Evolutionary conservation across 2,888 invertebrate genomes (phyloP).

Genomic region (Meandrusa payeni): DNA sequence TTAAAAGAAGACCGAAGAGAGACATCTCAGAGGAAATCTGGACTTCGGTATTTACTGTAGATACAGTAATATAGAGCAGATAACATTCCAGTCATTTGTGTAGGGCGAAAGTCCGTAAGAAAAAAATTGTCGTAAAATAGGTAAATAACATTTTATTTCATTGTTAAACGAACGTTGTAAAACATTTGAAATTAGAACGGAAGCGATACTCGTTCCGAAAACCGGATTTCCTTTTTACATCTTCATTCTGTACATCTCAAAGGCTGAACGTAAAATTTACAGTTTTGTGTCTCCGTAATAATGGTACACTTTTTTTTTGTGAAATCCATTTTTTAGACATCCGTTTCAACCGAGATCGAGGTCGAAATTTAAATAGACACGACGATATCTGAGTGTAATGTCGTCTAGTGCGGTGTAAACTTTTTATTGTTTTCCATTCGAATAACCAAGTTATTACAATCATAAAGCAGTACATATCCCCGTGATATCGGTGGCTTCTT

Average conservation of each 20-base stretch:
- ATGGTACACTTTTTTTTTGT: slow-evolving; percentile 17
- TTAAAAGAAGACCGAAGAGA: too few relatives aligned
- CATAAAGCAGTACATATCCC: too few relatives aligned
- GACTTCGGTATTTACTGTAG: too few relatives aligned
- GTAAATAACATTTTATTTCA: slow-evolving; percentile 7
- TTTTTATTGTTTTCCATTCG: too few relatives aligned
- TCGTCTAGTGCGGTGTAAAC: too few relatives aligned
- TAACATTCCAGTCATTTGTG: too few relatives aligned
- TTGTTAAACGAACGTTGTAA: neutral
- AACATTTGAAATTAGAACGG: slow-evolving; percentile 20
- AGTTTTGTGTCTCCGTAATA: slow-evolving; percentile 18
- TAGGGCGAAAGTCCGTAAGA: too few relatives aligned
- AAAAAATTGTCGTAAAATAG: neutral
- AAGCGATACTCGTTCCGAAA: slow-evolving; percentile 16
- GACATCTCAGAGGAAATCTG: too few relatives aligned
- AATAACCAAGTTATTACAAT: too few relatives aligned
- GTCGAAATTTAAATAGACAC: slow-evolving; percentile 14
- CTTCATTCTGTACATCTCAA: slow-evolving; percentile 16
- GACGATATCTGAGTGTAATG: neutral
- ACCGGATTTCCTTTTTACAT: slow-evolving; percentile 23
- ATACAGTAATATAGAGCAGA: too few relatives aligned
- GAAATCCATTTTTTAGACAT: slow-evolving; percentile 9
- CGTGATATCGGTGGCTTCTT: too few relatives aligned
- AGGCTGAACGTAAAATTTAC: slow-evolving; percentile 14
- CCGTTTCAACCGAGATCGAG: slow-evolving; percentile 13